Conservation (phyloP, 2,888 invertebrate genomes). For the Cataglyphis rosenhaueri region DNA sequence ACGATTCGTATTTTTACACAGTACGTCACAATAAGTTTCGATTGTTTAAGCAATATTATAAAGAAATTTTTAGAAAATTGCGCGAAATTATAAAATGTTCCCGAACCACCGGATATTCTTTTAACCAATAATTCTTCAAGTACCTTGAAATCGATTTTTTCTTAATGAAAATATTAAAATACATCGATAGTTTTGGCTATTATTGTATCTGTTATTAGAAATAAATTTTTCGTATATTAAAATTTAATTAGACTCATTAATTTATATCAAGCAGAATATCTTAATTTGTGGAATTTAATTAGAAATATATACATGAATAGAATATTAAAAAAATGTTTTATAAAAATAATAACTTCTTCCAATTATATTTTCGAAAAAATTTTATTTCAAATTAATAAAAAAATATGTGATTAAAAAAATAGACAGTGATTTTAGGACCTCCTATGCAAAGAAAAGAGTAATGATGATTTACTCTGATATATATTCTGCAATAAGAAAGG, state of each 20-base stretch:
- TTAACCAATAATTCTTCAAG: background rate
- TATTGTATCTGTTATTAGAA: background rate
- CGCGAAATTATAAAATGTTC: background rate
- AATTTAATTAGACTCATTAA: constrained; percentile 2
- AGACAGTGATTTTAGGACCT: background rate
- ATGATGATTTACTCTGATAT: constrained; percentile 13
- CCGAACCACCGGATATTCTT: background rate
- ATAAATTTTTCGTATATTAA: background rate
- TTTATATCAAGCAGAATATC: background rate
- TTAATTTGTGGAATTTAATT: background rate
- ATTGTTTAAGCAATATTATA: constrained; percentile 10
- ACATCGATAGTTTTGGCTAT: background rate
- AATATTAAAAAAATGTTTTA: background rate
- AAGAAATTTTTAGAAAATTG: constrained; percentile 17
- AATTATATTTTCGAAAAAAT: background rate
- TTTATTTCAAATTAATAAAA: background rate
- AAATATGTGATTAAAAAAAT: background rate
- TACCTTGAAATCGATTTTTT: background rate
- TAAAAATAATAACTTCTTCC: background rate
- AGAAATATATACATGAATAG: background rate
- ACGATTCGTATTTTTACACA: constrained; percentile 2
- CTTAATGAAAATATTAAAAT: background rate
- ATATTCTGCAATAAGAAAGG: constrained; percentile 21
- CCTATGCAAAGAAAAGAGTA: background rate
- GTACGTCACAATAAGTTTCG: constrained; percentile 7